Conservation (phyloP, 2,797 vertebrate species). For the Gymnocypris eckloni region DNA sequence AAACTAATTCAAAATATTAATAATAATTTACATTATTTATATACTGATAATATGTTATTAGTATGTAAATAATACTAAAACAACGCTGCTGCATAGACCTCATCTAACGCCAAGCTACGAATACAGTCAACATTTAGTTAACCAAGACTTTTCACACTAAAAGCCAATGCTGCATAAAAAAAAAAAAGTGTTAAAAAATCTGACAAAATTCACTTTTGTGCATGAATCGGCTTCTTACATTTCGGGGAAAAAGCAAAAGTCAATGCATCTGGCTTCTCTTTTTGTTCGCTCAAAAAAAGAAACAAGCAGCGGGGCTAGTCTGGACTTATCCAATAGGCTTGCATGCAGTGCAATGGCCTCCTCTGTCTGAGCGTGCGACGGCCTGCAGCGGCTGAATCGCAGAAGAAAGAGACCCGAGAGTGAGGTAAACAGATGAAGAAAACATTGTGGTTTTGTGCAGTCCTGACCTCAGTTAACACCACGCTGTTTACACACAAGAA, state of each 20-base stretch:
- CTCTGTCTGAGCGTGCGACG: neutral
- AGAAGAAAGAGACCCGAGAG: neutral
- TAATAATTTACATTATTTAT: neutral
- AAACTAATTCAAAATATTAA: neutral
- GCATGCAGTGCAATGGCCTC: neutral
- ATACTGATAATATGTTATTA: neutral
- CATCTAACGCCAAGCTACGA: neutral
- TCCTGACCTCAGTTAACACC: conserved; percentile 52
- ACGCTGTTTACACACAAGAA: conserved; percentile 42
- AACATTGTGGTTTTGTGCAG: conserved; percentile 40
- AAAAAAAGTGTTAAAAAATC: too few species aligned
- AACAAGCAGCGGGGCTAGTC: neutral
- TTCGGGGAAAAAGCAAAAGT: neutral
- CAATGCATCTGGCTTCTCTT: conserved; percentile 12
- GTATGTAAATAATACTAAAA: neutral
- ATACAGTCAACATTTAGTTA: neutral
- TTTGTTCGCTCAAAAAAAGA: neutral
- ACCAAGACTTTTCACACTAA: neutral
- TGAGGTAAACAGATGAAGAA: conserved; percentile 38
- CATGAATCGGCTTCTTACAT: neutral
- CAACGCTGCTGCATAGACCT: neutral
- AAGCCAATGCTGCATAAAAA: neutral
- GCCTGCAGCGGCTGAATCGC: neutral
- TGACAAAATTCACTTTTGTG: too few species aligned
- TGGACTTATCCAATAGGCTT: neutral